A percentile compares a stretch with the other conserved stretches of the same genome.
Conservation (phyloP, 2,797 vertebrate genomes). For the Catharus ustulatus region DNA sequence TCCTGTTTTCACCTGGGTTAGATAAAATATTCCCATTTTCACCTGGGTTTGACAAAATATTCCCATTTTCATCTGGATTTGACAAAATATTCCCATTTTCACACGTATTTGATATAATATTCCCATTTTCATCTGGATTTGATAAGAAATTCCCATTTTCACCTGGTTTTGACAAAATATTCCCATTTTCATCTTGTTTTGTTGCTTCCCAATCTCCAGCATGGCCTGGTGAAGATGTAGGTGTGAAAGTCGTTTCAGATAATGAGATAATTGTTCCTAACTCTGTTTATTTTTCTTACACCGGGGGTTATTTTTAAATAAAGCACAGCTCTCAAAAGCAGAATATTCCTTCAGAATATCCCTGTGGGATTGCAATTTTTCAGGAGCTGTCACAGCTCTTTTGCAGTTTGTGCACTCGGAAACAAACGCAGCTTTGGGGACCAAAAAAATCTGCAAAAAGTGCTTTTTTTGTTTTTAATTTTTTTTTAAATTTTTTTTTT, state of each 20-base stretch:
- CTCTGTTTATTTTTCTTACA: neutral
- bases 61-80: too few species aligned
- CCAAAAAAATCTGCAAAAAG: neutral
- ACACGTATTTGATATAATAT: too few species aligned
- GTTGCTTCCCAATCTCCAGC: neutral
- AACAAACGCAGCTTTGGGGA: neutral
- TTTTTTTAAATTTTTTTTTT: too few species aligned
- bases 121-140: too few species aligned
- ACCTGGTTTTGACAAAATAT: too few species aligned
- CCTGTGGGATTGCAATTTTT: rapidly evolving
- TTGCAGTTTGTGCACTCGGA: neutral
- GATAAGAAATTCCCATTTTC: too few species aligned
- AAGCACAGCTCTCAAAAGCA: neutral
- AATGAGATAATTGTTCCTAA: neutral
- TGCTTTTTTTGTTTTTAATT: neutral
- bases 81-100: too few species aligned
- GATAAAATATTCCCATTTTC: too few species aligned
- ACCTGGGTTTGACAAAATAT: too few species aligned
- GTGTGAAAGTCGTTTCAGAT: neutral
- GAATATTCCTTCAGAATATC: neutral
- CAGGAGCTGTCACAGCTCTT: neutral
- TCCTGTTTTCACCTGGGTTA: too few species aligned
- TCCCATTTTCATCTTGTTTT: neutral
- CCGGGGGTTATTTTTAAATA: neutral
- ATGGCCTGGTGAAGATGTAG: neutral